Evolutionary conservation across 2,888 invertebrate species (phyloP).

Genomic region (Cecidostiba fungosa): DNA sequence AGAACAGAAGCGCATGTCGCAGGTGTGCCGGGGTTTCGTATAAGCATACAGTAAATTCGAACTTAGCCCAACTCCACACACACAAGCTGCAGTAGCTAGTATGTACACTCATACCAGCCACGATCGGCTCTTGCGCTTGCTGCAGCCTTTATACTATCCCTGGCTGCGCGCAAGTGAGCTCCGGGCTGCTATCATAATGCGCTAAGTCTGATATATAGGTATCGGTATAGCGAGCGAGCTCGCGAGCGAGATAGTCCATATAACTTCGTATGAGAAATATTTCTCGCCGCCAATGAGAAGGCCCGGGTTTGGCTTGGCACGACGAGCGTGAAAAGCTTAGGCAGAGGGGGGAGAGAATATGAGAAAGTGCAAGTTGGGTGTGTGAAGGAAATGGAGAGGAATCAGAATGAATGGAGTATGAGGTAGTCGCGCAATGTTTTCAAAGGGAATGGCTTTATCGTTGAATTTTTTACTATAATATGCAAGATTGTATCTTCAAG

Average conservation of each 20-base stretch:
- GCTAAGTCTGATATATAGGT: constrained; percentile 73
- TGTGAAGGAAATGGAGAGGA: background rate
- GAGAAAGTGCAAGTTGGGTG: background rate
- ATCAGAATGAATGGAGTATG: background rate
- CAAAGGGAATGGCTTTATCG: background rate
- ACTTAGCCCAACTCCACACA: constrained; percentile 70
- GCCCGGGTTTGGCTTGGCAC: background rate
- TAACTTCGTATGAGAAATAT: constrained; percentile 49
- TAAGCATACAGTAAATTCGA: constrained; percentile 76
- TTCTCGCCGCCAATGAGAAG: background rate
- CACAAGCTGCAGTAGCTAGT: constrained; percentile 43
- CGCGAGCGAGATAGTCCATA: constrained; percentile 21
- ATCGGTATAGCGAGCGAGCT: constrained; percentile 19
- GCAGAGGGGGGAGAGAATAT: background rate
- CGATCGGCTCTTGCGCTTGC: constrained; percentile 20
- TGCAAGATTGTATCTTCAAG: background rate
- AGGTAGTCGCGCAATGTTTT: background rate
- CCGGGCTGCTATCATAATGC: constrained; percentile 69
- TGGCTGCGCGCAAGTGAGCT: background rate
- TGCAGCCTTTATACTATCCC: constrained; percentile 38
- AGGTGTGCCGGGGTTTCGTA: constrained; percentile 71
- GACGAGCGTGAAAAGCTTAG: constrained; percentile 26
- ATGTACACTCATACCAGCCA: constrained; percentile 50
- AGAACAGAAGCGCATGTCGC: constrained; percentile 59
- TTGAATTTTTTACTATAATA: background rate